Base-by-base conservation (phyloP, 2,888 invertebrate species). In the Gnatocerus cornutus region DNA sequence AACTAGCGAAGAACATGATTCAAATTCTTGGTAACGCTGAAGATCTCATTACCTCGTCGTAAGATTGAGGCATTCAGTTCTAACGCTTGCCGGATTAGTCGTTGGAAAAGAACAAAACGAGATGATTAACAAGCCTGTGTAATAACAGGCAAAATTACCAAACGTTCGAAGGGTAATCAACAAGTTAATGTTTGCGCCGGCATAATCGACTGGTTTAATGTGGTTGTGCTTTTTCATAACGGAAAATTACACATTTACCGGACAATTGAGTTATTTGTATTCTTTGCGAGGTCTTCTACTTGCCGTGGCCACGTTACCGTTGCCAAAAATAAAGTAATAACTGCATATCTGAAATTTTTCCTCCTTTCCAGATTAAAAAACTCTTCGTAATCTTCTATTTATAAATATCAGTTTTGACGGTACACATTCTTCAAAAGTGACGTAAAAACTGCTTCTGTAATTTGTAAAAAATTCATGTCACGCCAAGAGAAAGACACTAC, bases 91-190 rank as follows among this genome's bases (percentile, higher is more conserved):
- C n/a, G n/a, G n/a, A n/a, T n/a, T n/a, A n/a, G 33, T 33, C 33
- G 33, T 6, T 12, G 10, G 10, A 41, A 41, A 41, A 41, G n/a
- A n/a, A n/a, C n/a, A n/a, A 46, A 16, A 46, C 10, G 6, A 16
- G 9, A 46, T n/a, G 10, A 46, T 21, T 14, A 21, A 16, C 46
- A 46, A 16, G 27, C 21, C 27, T 16, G 5, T n/a, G 21, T 46
- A 46, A 46, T 46, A 46, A 46, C 46, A 46, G 27, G 16, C 46
- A 8, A 46, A 46, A 46, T 46, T 46, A 46, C 46, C 46, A 16
- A 46, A 46, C 46, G 46, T 16, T 46, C 41, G 46, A 6, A 46
- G 16, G 46, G 16, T 46, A 13, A 46, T 46, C 46, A 46, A 10
- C 41, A 41, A 41, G 13, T 3, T 46, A 27, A 46, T 46, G 16